These are phyloP conservation scores for Scatophagus argus DNA, from an alignment of 2,113 vertebrate species.

Conservation along the genomic window DNA sequence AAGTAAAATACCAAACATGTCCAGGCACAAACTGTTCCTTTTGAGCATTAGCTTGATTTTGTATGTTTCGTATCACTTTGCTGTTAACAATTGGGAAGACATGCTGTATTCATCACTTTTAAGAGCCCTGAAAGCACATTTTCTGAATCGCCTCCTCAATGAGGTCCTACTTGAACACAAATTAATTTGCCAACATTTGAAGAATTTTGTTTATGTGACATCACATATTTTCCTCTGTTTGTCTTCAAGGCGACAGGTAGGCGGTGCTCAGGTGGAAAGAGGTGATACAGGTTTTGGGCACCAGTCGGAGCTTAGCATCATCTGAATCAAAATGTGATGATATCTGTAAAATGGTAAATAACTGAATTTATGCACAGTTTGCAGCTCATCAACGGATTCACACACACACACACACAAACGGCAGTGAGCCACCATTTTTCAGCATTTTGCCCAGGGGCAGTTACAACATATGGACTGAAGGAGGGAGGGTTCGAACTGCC, in stretches of 20 bases:
- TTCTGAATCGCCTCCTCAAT: background rate
- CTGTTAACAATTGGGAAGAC: background rate
- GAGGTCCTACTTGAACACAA: background rate
- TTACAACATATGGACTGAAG: background rate
- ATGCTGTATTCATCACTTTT: background rate
- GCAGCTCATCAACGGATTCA: no score
- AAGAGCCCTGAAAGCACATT: background rate
- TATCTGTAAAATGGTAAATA: background rate
- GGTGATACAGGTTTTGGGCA: background rate
- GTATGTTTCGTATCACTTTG: slow-evolving; percentile 7
- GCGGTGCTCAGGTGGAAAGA: background rate
- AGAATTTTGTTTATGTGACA: background rate
- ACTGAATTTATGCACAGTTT: no score
- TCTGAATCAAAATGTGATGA: background rate
- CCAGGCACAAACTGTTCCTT: background rate
- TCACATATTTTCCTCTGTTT: background rate
- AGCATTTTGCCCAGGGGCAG: background rate
- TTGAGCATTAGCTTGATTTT: background rate
- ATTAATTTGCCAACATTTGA: background rate
- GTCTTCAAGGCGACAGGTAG: background rate
- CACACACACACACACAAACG: no score
- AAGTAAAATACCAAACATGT: slow-evolving; percentile 10
- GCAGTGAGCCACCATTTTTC: no score
- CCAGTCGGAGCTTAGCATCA: background rate
- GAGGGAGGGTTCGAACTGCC: no score